Base-by-base conservation (phyloP, 2,888 invertebrate species). In the Itoplectis maculator region DNA sequence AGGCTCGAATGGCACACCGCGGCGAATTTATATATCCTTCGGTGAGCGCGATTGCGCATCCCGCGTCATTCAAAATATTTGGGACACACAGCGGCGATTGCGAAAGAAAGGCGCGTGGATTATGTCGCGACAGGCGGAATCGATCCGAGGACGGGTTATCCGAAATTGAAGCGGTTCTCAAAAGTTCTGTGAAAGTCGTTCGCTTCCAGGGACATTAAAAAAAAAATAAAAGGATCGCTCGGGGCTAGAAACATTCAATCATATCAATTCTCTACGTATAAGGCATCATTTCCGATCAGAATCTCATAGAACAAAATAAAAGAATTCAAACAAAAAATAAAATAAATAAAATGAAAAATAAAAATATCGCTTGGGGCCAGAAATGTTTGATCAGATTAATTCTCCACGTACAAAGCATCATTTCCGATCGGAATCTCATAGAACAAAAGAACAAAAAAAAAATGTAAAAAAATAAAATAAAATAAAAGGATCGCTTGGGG, bases 21-120 rank as follows among this genome's bases (percentile, higher is more conserved):
- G 29, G n/a, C 56, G 66, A 42, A 42, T 35, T 68, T 23, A 18
- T 13, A 29, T 20, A 51, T 42, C 42, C 11, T 40, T 70, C 15
- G 29, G 59, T 20, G n/a, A 15, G 6, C 18, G n/a, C 59, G 49
- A 49, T 77, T 61, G 51, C 42, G 69, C 29, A 42, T 29, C 51
- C 61, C 23, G 35, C 42, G 59, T 65, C 49, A 35, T 29, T 15
- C 11, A 56, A 61, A 77, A 77, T 70, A 70, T 77, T 77, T 70
- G 51, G 63, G 18, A 61, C 35, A 74, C 61, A 59, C 45, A n/a
- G 15, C 20, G 56, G 40, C 35, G 42, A 49, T 73, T 73, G 54
- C 40, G 79, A 13, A 79, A 79, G 29, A 35, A 15, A 49, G 45
- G 18, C 49, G 35, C 15, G 37, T 61, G 7, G 20, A 66, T 23